These are phyloP conservation scores for Pterocles gutturalis DNA, from an alignment of 2,113 vertebrate genomes.

Conservation along the genomic window DNA sequence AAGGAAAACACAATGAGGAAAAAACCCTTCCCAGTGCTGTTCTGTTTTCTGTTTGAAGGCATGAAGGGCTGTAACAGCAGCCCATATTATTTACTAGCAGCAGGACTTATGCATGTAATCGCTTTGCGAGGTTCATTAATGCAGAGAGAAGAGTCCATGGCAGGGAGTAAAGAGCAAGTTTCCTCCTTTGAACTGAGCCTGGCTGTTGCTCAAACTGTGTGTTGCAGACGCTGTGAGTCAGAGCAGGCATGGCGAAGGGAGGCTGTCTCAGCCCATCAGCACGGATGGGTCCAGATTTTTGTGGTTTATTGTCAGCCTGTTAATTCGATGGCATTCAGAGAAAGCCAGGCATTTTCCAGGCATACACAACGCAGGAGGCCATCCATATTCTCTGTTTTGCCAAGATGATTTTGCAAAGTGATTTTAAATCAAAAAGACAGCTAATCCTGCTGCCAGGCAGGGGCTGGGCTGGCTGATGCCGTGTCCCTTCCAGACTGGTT, in stretches of 20 bases:
- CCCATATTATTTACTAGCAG: conserved; percentile 24
- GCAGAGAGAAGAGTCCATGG: background rate
- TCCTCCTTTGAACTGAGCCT: background rate
- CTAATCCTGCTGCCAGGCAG: background rate
- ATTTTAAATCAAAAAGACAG: background rate
- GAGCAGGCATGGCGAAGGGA: conserved; percentile 18
- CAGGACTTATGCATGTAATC: background rate
- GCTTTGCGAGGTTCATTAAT: background rate
- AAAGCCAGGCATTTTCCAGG: background rate
- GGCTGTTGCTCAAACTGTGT: background rate
- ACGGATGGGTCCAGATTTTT: background rate
- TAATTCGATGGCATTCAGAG: background rate
- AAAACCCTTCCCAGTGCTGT: background rate
- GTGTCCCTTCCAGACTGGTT: background rate
- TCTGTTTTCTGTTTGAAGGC: background rate
- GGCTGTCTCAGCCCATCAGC: background rate
- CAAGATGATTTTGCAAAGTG: background rate
- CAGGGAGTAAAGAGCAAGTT: background rate
- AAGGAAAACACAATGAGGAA: background rate
- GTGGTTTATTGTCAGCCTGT: background rate
- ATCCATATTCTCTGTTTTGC: accelerated
- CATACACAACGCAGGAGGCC: background rate
- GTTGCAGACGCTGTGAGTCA: conserved; percentile 18
- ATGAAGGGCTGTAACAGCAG: background rate
- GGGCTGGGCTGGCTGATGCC: background rate